Conservation (phyloP, 2,888 invertebrate species). For the Epiblema foenella region DNA sequence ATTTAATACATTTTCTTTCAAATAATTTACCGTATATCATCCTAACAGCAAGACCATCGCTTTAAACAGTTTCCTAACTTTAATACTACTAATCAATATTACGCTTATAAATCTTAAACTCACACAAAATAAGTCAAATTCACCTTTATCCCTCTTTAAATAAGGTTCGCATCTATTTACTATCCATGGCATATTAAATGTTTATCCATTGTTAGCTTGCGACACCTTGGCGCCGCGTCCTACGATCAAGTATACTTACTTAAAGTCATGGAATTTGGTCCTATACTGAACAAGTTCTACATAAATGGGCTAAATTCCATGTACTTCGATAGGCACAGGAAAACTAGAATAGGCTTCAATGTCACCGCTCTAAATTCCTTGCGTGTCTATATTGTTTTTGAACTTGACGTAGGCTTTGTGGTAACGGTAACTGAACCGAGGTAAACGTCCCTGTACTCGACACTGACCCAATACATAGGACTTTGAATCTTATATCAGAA, state of each 20-base stretch:
- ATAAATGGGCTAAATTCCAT: slow-evolving; percentile 19
- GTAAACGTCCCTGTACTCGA: too few species aligned
- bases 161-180: slow-evolving; percentile 10
- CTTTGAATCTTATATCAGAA: too few species aligned
- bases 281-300: slow-evolving; percentile 13
- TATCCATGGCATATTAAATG: slow-evolving; percentile 6
- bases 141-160: background rate
- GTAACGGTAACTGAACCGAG: background rate
- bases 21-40: slow-evolving; percentile 15
- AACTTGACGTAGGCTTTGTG: slow-evolving; percentile 25
- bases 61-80: slow-evolving; percentile 21
- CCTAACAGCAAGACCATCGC: slow-evolving; percentile 9
- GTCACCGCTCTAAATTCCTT: slow-evolving; percentile 43
- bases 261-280: slow-evolving; percentile 22
- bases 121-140: background rate
- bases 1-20: background rate
- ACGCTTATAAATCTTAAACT: slow-evolving; percentile 10
- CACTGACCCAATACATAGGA: too few species aligned
- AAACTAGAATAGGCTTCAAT: slow-evolving; percentile 31
- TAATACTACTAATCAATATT: slow-evolving; percentile 31
- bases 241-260: slow-evolving; percentile 19
- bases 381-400: slow-evolving; percentile 32
- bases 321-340: slow-evolving; percentile 6
- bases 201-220: slow-evolving; percentile 24
- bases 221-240: slow-evolving; percentile 24